A percentile compares a stretch with the other conserved stretches of the same genome.
Conservation (phyloP, 2,113 vertebrate species). For the Cariama cristata region DNA sequence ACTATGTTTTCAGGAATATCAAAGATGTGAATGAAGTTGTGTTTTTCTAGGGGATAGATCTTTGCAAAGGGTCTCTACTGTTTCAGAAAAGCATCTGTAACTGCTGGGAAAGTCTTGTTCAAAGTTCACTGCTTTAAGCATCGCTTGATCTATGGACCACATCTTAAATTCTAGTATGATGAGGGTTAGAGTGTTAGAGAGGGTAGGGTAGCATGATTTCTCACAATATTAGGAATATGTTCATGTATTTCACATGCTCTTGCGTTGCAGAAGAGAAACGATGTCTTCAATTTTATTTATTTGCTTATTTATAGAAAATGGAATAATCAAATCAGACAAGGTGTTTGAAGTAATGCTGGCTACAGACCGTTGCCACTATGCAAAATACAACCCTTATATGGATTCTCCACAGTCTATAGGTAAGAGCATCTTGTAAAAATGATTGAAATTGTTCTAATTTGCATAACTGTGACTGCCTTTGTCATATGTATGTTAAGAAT, state of each 20-base stretch:
- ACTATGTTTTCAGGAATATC: background rate
- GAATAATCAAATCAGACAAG: conserved; percentile 97
- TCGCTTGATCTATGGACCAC: background rate
- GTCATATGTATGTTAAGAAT: background rate
- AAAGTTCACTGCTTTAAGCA: background rate
- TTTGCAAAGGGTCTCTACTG: background rate
- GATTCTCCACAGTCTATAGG: conserved; percentile 99
- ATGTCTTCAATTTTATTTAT: background rate
- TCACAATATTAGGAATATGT: background rate
- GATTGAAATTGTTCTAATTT: background rate
- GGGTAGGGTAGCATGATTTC: background rate
- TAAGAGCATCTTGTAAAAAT: conserved; percentile 64
- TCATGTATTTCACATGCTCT: background rate
- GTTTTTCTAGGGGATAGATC: background rate
- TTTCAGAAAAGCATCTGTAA: background rate
- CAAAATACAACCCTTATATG: conserved; percentile 97
- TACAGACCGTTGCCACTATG: conserved; percentile 94
- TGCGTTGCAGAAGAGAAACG: background rate
- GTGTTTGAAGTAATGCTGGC: conserved; percentile 98
- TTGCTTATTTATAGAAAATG: conserved; percentile 88
- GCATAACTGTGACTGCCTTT: background rate
- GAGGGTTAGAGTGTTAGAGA: background rate
- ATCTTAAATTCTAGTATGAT: background rate
- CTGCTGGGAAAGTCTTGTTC: background rate
- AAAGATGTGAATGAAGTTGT: background rate